Evolutionary conservation across 2,888 invertebrate genomes (phyloP).

Genomic region (Tiliacea aurago): DNA sequence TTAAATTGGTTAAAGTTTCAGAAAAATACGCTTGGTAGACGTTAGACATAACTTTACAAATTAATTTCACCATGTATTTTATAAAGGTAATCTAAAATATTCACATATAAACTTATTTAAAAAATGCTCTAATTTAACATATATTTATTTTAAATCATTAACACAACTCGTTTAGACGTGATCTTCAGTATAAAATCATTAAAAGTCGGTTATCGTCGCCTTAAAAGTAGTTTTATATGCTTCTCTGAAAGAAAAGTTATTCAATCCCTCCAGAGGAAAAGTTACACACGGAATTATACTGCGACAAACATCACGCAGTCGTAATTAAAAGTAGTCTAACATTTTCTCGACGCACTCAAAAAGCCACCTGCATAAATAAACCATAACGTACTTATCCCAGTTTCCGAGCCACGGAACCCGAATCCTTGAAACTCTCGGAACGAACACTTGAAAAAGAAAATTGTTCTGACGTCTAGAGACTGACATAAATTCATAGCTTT

Average conservation of each 20-base stretch:
- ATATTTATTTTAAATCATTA: too few relatives aligned
- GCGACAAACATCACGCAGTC: constrained; percentile 20
- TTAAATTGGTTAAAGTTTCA: too few relatives aligned
- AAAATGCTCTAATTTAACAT: too few relatives aligned
- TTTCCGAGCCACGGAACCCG: constrained; percentile 57
- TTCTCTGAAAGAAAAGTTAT: neutral
- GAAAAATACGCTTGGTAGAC: too few relatives aligned
- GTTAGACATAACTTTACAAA: too few relatives aligned
- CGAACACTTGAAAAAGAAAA: constrained; percentile 80
- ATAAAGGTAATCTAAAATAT: too few relatives aligned
- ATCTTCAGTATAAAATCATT: too few relatives aligned
- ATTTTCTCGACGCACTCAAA: constrained; percentile 28
- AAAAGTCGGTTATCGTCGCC: too few relatives aligned
- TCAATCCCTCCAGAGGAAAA: neutral
- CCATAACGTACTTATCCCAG: constrained; percentile 25
- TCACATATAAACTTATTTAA: too few relatives aligned
- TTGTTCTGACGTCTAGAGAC: constrained; percentile 79
- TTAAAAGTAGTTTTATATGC: neutral
- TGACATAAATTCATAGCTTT: constrained; percentile 83
- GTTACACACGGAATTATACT: constrained; percentile 4
- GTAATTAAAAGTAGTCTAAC: constrained; percentile 38
- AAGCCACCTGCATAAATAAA: constrained; percentile 43
- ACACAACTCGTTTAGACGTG: too few relatives aligned
- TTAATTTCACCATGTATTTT: too few relatives aligned
- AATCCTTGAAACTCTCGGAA: constrained; percentile 69